Evolutionary conservation across 1,140 invertebrate species (phyloP).

Genomic region (Ceratitis capitata): DNA sequence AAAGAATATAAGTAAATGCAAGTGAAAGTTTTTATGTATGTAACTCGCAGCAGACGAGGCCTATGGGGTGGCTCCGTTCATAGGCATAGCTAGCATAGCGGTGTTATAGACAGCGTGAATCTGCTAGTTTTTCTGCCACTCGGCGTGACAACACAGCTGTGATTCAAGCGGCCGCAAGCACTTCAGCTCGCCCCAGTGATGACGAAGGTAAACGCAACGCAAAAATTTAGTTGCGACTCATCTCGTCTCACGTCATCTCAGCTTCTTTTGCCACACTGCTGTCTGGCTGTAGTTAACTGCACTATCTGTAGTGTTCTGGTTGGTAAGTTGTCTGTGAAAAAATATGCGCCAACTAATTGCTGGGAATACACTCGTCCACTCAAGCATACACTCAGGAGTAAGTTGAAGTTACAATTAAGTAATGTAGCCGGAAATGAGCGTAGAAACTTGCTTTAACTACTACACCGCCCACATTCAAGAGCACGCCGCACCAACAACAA

Average conservation of each 20-base stretch:
- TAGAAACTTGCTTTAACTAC: not conserved
- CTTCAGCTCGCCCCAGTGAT: not conserved
- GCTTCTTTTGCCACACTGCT: no score
- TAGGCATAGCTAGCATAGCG: not conserved
- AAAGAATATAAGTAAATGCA: not conserved
- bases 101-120: not conserved
- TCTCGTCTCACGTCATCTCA: no score
- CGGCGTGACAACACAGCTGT: not conserved
- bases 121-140: not conserved
- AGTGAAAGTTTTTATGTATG: not conserved
- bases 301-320: no score
- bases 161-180: not conserved
- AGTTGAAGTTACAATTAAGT: slow-evolving; percentile 32
- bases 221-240: not conserved
- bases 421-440: slow-evolving; percentile 24
- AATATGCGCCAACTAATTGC: slow-evolving; percentile 15
- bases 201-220: not conserved
- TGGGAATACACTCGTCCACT: slow-evolving; percentile 7
- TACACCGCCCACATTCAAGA: not conserved
- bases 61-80: not conserved
- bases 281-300: not conserved
- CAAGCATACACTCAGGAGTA: slow-evolving; percentile 5
- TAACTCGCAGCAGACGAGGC: no score
- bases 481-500: not conserved
- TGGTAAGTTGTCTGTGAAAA: not conserved